Base-by-base conservation (phyloP, 2,797 vertebrate species). In the Rachycentron canadum region DNA sequence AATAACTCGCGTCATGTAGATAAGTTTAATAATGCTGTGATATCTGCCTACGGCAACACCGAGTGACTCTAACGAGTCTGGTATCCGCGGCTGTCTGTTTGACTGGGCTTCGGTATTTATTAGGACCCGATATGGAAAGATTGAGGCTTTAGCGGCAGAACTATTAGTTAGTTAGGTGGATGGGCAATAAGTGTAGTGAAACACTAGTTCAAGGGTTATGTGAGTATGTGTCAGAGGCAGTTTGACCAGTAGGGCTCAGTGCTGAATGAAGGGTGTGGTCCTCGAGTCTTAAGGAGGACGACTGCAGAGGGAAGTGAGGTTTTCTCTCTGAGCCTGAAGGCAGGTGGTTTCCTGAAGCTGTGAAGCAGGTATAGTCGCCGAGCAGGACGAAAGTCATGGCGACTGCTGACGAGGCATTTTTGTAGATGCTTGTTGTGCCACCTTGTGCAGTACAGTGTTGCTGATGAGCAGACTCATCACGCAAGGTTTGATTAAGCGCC, bases 211-310 rank as follows among this genome's bases (percentile, higher is more conserved):
- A 36, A 40, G 13, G 12, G 68, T 50, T 74, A 7, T 28, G 14
- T 53, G 50, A 16, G 26, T 71, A 11, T 38, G 10, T 74, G 40
- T 79, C 58, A 78, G 40, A 69, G 47, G 60, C 61, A 38, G 71
- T 76, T 64, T 83, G 32, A 57, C 36, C 63, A 77, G 65, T 75
- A 83, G 49, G 21, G 55, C 82, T 81, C 38, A 49, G 16, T 67
- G 40, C 59, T 81, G 85, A 90, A 82, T 83, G 77, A 81, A 87
- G 93, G 92, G 92, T 89, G 93, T 93, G 91, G 93, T 76, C 74
- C 78, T 72, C 78, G 36, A 53, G 70, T 78, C 62, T 70, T 25
- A 45, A 71, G 74, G 45, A 78, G 58, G 49, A 69, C 19, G 56
- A 47, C 69, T 81, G 68, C 21, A 50, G 7, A 64, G 61, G 23